Evolutionary conservation across 1,140 invertebrate genomes (phyloP).

Genomic region (Coenobita brevimanus): DNA sequence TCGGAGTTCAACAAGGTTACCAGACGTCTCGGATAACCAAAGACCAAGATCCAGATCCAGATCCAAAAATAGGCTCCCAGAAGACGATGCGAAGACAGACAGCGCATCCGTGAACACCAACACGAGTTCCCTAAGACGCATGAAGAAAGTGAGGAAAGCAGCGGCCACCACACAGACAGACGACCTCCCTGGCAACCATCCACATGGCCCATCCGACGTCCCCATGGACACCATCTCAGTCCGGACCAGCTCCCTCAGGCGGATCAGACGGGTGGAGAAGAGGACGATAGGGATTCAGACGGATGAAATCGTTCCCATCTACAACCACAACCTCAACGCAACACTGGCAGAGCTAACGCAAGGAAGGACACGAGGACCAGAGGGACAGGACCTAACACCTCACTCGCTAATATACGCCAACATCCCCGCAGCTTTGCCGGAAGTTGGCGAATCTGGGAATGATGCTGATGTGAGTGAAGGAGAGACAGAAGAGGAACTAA

Average conservation of each 20-base stretch:
- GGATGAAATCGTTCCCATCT: conserved; percentile 32
- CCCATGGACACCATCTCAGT: conserved; percentile 35
- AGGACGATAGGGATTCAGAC: conserved; percentile 30
- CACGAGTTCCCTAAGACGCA: conserved; percentile 38
- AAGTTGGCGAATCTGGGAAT: conserved; percentile 47
- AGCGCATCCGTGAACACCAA: conserved; percentile 12
- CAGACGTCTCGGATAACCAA: no score
- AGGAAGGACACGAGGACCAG: neutral
- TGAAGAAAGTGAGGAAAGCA: conserved; percentile 51
- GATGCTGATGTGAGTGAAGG: conserved; percentile 52
- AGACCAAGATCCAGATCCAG: no score
- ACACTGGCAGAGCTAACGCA: conserved; percentile 2
- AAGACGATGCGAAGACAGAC: no score
- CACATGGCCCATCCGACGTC: neutral
- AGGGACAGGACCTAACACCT: neutral
- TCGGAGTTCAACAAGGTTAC: no score
- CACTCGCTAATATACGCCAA: conserved; percentile 48
- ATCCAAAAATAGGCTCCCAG: no score
- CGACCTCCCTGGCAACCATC: neutral
- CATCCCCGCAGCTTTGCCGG: conserved; percentile 50
- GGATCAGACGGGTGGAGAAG: conserved; percentile 47
- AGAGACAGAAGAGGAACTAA: conserved; percentile 16
- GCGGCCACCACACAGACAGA: conserved; percentile 46
- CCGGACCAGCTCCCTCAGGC: conserved; percentile 41
- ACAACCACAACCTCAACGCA: conserved; percentile 7